These are phyloP conservation scores for Oreonectes daqikongensis DNA, from an alignment of 2,797 vertebrate species.

Conservation along the genomic window DNA sequence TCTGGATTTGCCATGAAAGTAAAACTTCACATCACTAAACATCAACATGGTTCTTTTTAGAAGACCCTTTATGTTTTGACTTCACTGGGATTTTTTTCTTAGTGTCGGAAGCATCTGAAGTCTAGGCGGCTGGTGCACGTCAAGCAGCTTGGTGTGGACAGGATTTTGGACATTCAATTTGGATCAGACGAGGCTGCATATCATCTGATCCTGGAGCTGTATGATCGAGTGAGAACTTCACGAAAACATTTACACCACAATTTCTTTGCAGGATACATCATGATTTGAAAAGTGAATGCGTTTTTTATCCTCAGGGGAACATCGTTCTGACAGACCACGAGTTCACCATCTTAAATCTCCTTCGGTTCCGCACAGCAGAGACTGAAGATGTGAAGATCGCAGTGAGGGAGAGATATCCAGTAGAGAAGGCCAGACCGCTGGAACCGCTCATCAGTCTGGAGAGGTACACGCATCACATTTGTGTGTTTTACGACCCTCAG, in stretches of 20 bases:
- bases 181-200: slow-evolving; percentile 95
- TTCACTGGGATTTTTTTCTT: neutral
- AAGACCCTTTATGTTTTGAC: neutral
- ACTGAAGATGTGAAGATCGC: slow-evolving; percentile 93
- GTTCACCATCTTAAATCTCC: slow-evolving; percentile 91
- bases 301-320: slow-evolving; percentile 83
- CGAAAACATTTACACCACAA: neutral
- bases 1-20: slow-evolving; percentile 99
- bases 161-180: slow-evolving; percentile 96
- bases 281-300: slow-evolving; percentile 1
- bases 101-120: slow-evolving; percentile 96
- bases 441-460: slow-evolving; percentile 84
- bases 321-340: slow-evolving; percentile 91
- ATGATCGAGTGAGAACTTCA: slow-evolving; percentile 87
- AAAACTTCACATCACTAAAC: slow-evolving; percentile 47
- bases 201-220: slow-evolving; percentile 93
- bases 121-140: slow-evolving; percentile 85
- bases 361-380: slow-evolving; percentile 90
- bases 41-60: neutral
- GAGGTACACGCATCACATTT: slow-evolving; percentile 69
- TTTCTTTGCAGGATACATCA: neutral
- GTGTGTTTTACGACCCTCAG: neutral
- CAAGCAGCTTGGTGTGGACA: slow-evolving; percentile 90
- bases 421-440: slow-evolving; percentile 81
- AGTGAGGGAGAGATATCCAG: slow-evolving; percentile 89